Evolutionary conservation across 1,140 invertebrate species (phyloP), one percentile per base, ranked within the genome.

Genomic region (Drosophila cardini): DNA sequence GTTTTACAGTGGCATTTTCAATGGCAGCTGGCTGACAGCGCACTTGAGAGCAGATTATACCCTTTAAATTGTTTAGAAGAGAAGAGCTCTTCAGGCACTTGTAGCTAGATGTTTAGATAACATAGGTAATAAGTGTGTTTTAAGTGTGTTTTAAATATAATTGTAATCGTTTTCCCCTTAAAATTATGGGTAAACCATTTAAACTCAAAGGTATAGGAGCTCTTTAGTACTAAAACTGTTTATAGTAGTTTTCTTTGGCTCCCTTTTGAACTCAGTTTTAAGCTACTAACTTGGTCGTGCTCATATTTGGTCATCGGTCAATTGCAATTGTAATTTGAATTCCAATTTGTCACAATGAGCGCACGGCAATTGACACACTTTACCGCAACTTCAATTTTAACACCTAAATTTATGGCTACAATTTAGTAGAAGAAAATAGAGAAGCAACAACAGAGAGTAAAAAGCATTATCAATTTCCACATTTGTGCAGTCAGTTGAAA

Each of bases 291-390:
- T 50, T 15, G 30, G 2, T 15, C 9, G 30, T n/a, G 21, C 18
- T 45, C 64, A 58, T 45, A 48, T 43, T 42, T 58, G 36, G 64
- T 34, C 32, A 46, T 26, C 16, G 13, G 16, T 6, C 45, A 9
- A 43, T 16, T 48, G 52, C 61, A 52, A 34, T 74, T 56, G 77
- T 55, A 57, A 72, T 81, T 64, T 57, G 46, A 80, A 71, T 74
- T 70, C 62, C 50, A 52, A 50, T 67, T 73, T 65, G 80, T 70
- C 75, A 34, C 43, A 78, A 53, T 58, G 50, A 55, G 55, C 58
- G 21, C 52, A 73, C 18, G 26, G 46, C 76, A 72, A 87, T 82
- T 86, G 80, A 87, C 79, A 68, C 83, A 87, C 65, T 63, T 74
- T 60, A 62, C 67, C 18, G 38, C 40, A 45, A 63, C 52, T 70